These are phyloP conservation scores for Agrotis segetum DNA, from an alignment of 2,888 invertebrate species.

Conservation along the genomic window DNA sequence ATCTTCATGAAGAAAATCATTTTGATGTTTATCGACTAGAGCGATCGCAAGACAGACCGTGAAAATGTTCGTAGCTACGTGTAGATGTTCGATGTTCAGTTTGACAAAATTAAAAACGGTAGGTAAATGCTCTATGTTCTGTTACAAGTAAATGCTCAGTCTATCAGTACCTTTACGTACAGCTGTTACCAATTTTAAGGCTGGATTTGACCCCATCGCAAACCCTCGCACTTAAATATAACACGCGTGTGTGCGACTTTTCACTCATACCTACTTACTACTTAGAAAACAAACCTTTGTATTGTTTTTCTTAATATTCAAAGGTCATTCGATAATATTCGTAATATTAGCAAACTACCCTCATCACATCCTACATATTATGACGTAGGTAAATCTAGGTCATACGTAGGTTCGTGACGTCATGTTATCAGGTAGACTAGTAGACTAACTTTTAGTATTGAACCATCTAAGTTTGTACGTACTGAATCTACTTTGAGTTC, in stretches of 20 bases:
- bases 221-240: neutral
- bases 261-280: neutral
- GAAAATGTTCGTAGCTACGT: too few species aligned
- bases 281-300: conserved; percentile 7
- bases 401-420: conserved; percentile 24
- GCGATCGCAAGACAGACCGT: too few species aligned
- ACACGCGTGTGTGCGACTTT: neutral
- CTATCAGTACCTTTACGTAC: too few species aligned
- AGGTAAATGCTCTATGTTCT: too few species aligned
- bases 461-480: conserved; percentile 33
- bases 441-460: conserved; percentile 30
- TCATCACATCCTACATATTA: neutral
- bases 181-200: neutral
- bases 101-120: too few species aligned
- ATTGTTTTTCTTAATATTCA: conserved; percentile 9
- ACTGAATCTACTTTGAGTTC: conserved; percentile 13
- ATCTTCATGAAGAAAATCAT: too few species aligned
- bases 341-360: too few species aligned
- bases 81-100: too few species aligned
- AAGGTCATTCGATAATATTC: neutral
- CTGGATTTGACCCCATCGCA: neutral
- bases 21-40: too few species aligned
- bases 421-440: conserved; percentile 19
- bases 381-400: conserved; percentile 23
- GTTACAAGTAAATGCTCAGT: too few species aligned